Conservation (phyloP, 2,797 vertebrate genomes). For the Synanceia verrucosa region DNA sequence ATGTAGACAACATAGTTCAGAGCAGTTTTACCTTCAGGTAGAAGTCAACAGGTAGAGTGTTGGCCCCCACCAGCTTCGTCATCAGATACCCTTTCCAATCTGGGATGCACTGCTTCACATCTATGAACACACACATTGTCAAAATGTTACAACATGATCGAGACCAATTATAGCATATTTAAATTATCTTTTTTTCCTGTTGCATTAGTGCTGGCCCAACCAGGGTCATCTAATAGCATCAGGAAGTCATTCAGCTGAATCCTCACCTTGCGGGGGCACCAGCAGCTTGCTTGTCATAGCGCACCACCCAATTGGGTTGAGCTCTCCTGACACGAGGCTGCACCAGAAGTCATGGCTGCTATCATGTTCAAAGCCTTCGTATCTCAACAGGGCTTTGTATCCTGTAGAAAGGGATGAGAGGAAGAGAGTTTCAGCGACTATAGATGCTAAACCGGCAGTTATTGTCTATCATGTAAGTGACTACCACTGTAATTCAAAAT, state of each 20-base stretch:
- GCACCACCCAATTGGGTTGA: conserved; percentile 97
- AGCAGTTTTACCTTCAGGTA: conserved; percentile 87
- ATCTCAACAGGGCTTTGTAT: conserved; percentile 92
- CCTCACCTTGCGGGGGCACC: conserved; percentile 93
- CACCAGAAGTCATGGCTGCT: conserved; percentile 92
- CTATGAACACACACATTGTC: conserved; percentile 48
- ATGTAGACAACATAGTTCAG: neutral
- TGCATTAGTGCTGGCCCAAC: no score
- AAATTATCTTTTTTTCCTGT: neutral
- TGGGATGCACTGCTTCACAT: conserved; percentile 71
- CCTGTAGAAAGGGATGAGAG: conserved; percentile 73
- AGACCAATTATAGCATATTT: no score
- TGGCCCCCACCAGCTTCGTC: conserved; percentile 90
- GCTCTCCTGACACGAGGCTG: conserved; percentile 90
- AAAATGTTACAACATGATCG: neutral
- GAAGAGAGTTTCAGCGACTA: neutral
- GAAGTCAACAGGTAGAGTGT: conserved; percentile 95
- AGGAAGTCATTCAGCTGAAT: neutral
- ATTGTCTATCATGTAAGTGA: neutral
- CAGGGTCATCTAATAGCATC: neutral
- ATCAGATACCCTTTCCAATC: conserved; percentile 96
- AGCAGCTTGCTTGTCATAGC: conserved; percentile 95
- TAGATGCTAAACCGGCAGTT: no score
- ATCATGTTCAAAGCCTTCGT: conserved; percentile 92
- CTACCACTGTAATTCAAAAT: neutral